These are phyloP conservation scores for Daphoenositta chrysoptera DNA, from an alignment of 2,113 vertebrate species.

Conservation along the genomic window DNA sequence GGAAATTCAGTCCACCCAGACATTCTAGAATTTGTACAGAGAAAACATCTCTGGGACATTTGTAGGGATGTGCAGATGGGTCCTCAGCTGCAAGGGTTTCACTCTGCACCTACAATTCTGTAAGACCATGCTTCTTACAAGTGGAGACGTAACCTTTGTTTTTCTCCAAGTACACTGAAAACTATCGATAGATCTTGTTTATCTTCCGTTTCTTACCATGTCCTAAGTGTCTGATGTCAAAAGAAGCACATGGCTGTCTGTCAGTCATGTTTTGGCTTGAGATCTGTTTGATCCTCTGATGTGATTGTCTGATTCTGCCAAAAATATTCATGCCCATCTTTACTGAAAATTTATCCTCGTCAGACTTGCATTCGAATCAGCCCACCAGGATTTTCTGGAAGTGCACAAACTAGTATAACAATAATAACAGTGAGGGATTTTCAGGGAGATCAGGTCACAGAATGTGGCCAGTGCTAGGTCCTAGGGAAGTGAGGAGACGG, in stretches of 20 bases:
- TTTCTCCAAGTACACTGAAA: not conserved
- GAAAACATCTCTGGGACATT: not conserved
- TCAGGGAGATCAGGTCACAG: not conserved
- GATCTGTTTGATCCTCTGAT: not conserved
- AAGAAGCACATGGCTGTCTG: fast-evolving
- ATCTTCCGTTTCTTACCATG: not conserved
- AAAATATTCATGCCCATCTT: not conserved
- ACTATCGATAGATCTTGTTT: not conserved
- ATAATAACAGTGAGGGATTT: not conserved
- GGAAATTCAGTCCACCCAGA: not conserved
- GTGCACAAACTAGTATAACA: not conserved
- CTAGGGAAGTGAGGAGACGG: not conserved
- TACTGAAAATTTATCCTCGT: not conserved
- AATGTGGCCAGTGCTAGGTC: not conserved
- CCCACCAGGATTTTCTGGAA: not conserved
- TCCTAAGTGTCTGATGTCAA: not conserved
- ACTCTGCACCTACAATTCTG: not conserved
- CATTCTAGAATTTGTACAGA: not conserved
- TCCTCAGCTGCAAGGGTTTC: not conserved
- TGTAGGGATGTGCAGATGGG: too few relatives aligned
- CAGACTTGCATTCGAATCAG: not conserved
- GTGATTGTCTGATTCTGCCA: not conserved
- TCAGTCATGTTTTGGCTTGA: not conserved
- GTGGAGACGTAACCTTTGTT: not conserved
- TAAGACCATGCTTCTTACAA: not conserved